A percentile compares a stretch with the other conserved stretches of the same genome.
Evolutionary conservation across 2,797 vertebrate species (phyloP).

Genomic region (Tinamus major): DNA sequence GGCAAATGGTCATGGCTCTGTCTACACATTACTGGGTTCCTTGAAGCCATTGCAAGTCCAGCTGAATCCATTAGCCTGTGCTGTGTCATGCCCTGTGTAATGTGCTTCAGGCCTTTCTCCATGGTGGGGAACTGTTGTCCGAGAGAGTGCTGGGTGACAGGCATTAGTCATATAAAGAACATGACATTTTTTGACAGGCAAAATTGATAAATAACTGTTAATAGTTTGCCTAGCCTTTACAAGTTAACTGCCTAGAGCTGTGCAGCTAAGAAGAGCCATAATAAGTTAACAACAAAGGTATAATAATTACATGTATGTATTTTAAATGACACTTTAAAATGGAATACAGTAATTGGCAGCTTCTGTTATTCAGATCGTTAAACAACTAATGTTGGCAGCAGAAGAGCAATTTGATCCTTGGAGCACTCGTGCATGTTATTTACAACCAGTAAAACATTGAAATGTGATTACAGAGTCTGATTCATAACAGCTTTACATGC

Average conservation of each 20-base stretch:
- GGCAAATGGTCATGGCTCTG: background rate
- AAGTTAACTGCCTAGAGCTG: background rate
- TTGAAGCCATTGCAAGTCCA: accelerated
- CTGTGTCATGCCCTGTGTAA: background rate
- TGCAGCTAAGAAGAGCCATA: slow-evolving; percentile 9
- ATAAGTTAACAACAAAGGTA: slow-evolving; percentile 39
- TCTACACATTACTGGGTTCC: background rate
- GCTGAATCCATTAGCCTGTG: background rate
- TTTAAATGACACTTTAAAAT: slow-evolving; percentile 65
- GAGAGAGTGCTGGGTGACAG: background rate
- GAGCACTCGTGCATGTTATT: slow-evolving; percentile 47
- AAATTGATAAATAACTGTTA: background rate
- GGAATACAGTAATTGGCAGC: slow-evolving; percentile 56
- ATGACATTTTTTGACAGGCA: background rate
- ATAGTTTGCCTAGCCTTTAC: background rate
- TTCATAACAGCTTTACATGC: slow-evolving; percentile 19
- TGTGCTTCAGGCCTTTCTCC: background rate
- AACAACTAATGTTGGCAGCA: slow-evolving; percentile 61
- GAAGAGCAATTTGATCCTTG: slow-evolving; percentile 60
- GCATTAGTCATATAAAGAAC: background rate
- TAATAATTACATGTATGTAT: slow-evolving; percentile 51
- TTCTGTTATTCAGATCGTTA: slow-evolving; percentile 71
- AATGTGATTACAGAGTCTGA: slow-evolving; percentile 8
- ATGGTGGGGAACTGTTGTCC: accelerated
- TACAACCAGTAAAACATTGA: slow-evolving; percentile 51